Base-by-base conservation (phyloP, 2,888 invertebrate genomes). In the Plemyria rubiginata region DNA sequence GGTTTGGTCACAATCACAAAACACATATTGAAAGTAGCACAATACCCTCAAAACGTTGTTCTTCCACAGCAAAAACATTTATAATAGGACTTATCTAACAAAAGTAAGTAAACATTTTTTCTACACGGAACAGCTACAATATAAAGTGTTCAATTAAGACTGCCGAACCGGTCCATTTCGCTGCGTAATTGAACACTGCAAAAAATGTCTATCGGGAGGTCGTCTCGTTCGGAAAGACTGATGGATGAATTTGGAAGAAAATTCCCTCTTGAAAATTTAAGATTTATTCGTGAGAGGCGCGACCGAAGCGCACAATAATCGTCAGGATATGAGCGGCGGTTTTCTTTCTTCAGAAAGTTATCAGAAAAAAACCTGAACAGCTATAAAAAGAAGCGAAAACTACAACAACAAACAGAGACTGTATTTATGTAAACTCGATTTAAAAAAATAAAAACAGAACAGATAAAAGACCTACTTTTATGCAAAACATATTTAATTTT, bases 121-220 rank as follows among this genome's bases (percentile, higher is more conserved):
- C 75, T 74, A 76, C 77, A 77, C 81, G 80, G 84, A 88, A 88
- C 80, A 76, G 59, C 49, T 55, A 41, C 49, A 62, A 73, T 76
- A 85, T 85, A 87, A 85, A 81, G 67, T 67, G 63, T 65, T 78
- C 82, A 87, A 88, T 88, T 86, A 86, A 82, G 67, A 62, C 63
- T 60, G 79, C 73, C 73, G 56, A 43, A 49, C 61, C 86, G 89
- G 85, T 88, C 88, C 85, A 88, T 82, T 90, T 88, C 84, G 73
- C 76, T 67, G 59, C 58, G 69, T 84, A 87, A 89, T 88, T 87
- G 87, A 66, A 63, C 65, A 63, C 63, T 16, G 71, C 78, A 87
- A 87, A 88, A 89, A 87, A 78, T 54, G 49, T 53, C 59, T 69
- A 72, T 67, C 70, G 83, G 90, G 90, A 90, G 89, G 80, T 79